A percentile compares a stretch with the other conserved stretches of the same genome.
Conservation (phyloP, 2,113 vertebrate genomes). For the Bagarius yarrelli region DNA sequence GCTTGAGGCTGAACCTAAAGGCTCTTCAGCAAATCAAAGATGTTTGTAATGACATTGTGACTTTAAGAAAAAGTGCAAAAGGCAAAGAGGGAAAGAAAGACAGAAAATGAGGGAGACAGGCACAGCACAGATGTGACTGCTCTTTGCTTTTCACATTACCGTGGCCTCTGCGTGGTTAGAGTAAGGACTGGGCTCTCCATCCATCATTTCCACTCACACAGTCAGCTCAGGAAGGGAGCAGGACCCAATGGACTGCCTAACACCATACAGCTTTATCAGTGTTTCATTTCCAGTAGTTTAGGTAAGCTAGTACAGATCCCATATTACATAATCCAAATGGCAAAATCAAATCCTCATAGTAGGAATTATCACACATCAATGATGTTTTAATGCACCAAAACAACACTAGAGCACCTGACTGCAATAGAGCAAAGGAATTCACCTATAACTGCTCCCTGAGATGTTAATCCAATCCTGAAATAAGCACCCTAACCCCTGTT, state of each 20-base stretch:
- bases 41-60: slow-evolving; percentile 64
- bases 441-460: slow-evolving; percentile 42
- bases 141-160: slow-evolving; percentile 54
- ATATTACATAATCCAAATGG: slow-evolving; percentile 18
- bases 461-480: slow-evolving; percentile 49
- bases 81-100: slow-evolving; percentile 5
- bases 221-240: slow-evolving; percentile 35
- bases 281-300: slow-evolving; percentile 55
- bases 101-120: slow-evolving; percentile 37
- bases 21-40: slow-evolving; percentile 68
- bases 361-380: background rate
- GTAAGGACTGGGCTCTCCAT: slow-evolving; percentile 39
- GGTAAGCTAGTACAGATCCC: slow-evolving; percentile 10
- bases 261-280: slow-evolving; percentile 50
- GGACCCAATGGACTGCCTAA: slow-evolving; percentile 33
- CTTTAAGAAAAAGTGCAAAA: slow-evolving; percentile 47
- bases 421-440: slow-evolving; percentile 24
- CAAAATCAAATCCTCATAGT: slow-evolving; percentile 22
- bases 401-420: slow-evolving; percentile 37
- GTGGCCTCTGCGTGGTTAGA: slow-evolving; percentile 41
- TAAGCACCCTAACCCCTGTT: slow-evolving; percentile 52
- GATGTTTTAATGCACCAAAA: slow-evolving; percentile 44
- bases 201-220: slow-evolving; percentile 44
- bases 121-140: slow-evolving; percentile 50
- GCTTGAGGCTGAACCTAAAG: slow-evolving; percentile 67